A percentile compares a stretch with the other conserved stretches of the same genome.
Conservation (phyloP, 1,140 invertebrate species). For the Megalonaias nervosa region DNA sequence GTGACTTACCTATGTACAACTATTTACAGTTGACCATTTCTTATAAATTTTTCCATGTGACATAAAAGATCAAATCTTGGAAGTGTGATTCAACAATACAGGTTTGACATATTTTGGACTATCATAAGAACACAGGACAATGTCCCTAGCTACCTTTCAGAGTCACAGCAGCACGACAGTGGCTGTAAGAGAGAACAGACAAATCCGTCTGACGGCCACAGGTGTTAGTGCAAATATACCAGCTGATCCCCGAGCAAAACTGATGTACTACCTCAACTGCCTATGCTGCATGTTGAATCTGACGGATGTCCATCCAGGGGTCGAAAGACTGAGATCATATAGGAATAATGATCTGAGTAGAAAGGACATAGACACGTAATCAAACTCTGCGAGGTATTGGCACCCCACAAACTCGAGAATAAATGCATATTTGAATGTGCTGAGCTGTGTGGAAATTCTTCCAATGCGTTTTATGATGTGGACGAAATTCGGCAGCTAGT, state of each 20-base stretch:
- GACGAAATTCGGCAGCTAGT: slow-evolving; percentile 25
- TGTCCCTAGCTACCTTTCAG: too few relatives aligned
- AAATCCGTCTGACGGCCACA: neutral
- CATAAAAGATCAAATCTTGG: too few relatives aligned
- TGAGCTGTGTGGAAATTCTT: slow-evolving; percentile 31
- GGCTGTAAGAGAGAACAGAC: neutral
- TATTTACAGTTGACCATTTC: too few relatives aligned
- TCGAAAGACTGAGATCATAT: slow-evolving; percentile 27
- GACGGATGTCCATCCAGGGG: slow-evolving; percentile 16
- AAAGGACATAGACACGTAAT: slow-evolving; percentile 27
- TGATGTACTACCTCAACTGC: slow-evolving; percentile 45
- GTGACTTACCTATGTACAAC: too few relatives aligned
- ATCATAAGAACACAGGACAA: too few relatives aligned
- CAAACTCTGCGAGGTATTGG: slow-evolving; percentile 26
- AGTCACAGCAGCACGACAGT: too few relatives aligned
- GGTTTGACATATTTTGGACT: too few relatives aligned
- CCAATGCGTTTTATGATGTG: slow-evolving; percentile 42
- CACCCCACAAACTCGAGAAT: slow-evolving; percentile 24
- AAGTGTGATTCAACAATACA: too few relatives aligned
- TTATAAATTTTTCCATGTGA: too few relatives aligned
- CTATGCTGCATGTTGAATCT: slow-evolving; percentile 27
- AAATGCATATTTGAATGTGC: slow-evolving; percentile 46
- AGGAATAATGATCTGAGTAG: slow-evolving; percentile 14
- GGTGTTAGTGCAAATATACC: slow-evolving; percentile 21
- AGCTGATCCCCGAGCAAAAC: slow-evolving; percentile 23